Base-by-base conservation (phyloP, 2,888 invertebrate genomes). In the Chironomus tentans region DNA sequence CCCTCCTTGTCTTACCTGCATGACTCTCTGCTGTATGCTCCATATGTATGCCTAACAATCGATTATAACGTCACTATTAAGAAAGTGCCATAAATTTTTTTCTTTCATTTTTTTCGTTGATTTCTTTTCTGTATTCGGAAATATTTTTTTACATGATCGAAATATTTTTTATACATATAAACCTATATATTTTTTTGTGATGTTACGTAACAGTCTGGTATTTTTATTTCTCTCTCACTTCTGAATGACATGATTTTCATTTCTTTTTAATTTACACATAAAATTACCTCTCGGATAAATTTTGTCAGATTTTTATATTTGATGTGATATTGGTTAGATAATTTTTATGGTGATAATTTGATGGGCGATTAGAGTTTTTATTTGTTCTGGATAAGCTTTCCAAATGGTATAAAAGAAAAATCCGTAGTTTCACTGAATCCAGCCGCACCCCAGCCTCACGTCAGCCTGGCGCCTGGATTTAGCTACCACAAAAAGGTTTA, bases 121-220 rank as follows among this genome's bases (percentile, higher is more conserved):
- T 38, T 38, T 38, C 38, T 38, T 38, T 65, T 65, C 13, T 24
- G 65, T 28, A 71, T 71, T 71, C 72, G 72, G 72, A 72, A 61
- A 72, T 62, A 61, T 72, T 61, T 21, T 65, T 21, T 28, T 50
- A 50, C 72, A 38, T 38, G 72, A 72, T 72, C 61, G 61, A 72
- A 72, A 72, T 72, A 72, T 72, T 61, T 72, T 18, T 56, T 18
- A 18, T 15, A 18, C 56, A 56, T 15, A 56, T 15, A n/a, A n/a
- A 18, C 56, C 38, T 38, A 38, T 38, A 38, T 38, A 38, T 38
- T 38, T 38, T 38, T 38, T 65, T 22, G 24, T n/a, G 10, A 24
- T 50, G 28, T 72, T 72, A 72, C 62, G 15, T 46, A 72, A 72
- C 62, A 72, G 50, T 72, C 72, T 72, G 72, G 72, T 72, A 65